Evolutionary conservation across 2,888 invertebrate genomes (phyloP), one percentile per base, ranked within the genome.

Genomic region (Trypoxylon attenuatum): DNA sequence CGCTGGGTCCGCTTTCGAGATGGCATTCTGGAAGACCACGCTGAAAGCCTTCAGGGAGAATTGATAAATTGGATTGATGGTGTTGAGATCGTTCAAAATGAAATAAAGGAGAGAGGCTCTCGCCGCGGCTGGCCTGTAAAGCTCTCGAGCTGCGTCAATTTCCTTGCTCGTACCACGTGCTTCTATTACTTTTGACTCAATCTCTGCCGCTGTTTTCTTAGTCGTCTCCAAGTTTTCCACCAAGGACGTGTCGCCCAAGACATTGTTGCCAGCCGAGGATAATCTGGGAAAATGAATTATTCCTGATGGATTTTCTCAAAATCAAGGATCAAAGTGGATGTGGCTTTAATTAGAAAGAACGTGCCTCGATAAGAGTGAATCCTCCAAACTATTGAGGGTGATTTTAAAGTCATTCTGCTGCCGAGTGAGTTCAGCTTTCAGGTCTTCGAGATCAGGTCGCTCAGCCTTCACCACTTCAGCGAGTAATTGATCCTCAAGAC

Each of bases 401-500:
- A 98, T 98, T 88, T 98, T 98, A 83, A 98, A 98, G 86, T 98
- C 94, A 87, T 98, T 98, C 87, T 98, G 98, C 86, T 98, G 98
- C 80, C 95, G 95, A 0, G 98, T 98, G 66, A 98, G 88, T 79
- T 97, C 96, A 1, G 97, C 96, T 90, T 98, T 98, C 4, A 97
- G 88, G 67, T 97, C 96, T 88, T 98, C 98, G 43, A 98, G 89
- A 88, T 98, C 98, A 0, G 98, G 98, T 78, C 98, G 91, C 88
- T 98, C 98, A 5, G 96, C 97, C 89, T 97, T 97, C 0, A 98
- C 98, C 10, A 98, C 98, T 90, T 97, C 97, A 13, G 97, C 98
- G 59, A 98, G 88, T 15, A 98, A 89, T 87, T 98, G 98, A 87
- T 98, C 98, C 89, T 98, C 98, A 45, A 98, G 88, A 5, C 98